Conservation (phyloP, 2,888 invertebrate genomes). For the Drosophila falleni region DNA sequence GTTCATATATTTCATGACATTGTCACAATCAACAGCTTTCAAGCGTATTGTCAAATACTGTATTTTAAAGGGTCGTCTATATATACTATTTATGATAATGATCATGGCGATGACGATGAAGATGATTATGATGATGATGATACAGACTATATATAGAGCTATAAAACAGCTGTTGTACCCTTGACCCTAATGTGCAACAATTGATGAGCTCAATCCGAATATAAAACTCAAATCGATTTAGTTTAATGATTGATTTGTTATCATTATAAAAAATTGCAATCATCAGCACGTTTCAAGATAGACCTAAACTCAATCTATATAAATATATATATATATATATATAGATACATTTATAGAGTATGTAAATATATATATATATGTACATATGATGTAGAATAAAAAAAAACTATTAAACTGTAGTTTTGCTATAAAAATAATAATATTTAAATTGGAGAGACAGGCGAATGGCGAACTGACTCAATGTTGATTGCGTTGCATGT, state of each 20-base stretch:
- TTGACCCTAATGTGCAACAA: conserved; percentile 36
- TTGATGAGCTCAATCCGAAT: conserved; percentile 34
- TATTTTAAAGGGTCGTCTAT: conserved; percentile 9
- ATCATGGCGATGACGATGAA: neutral
- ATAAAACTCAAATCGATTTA: conserved; percentile 6
- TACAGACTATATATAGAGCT: conserved; percentile 21
- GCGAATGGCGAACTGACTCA: conserved; percentile 28
- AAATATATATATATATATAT: conserved; percentile 32
- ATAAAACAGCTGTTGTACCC: conserved; percentile 34
- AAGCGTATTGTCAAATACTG: conserved; percentile 10
- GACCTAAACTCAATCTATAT: conserved; percentile 4
- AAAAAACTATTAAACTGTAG: conserved; percentile 39
- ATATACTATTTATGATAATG: conserved; percentile 4
- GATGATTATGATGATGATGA: conserved; percentile 1
- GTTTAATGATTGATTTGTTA: conserved; percentile 18
- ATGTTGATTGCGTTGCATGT: conserved; percentile 63
- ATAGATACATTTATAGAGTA: conserved; percentile 11
- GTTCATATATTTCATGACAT: conserved; percentile 9
- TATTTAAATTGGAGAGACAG: conserved; percentile 28
- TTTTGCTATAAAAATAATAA: neutral
- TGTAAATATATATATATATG: neutral
- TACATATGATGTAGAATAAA: neutral
- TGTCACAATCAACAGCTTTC: conserved; percentile 2
- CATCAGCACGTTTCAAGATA: conserved; percentile 9
- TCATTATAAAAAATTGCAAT: conserved; percentile 3